Conservation (phyloP, 2,888 invertebrate species). For the Terebella lapidaria region DNA sequence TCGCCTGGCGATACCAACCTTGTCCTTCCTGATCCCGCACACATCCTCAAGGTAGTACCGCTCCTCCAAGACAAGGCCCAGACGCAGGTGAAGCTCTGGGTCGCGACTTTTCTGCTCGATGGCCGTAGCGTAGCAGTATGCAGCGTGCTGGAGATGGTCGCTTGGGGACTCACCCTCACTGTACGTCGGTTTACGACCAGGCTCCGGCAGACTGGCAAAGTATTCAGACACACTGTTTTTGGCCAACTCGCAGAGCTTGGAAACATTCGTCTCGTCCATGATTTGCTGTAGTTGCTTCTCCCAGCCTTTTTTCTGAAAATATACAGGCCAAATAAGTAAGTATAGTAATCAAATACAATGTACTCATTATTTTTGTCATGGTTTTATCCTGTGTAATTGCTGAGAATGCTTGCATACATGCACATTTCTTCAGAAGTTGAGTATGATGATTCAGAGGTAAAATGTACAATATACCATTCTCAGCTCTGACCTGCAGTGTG, state of each 20-base stretch:
- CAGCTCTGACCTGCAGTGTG: too few species aligned
- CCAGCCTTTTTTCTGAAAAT: constrained; percentile 40
- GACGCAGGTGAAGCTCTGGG: constrained; percentile 38
- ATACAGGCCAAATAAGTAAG: too few species aligned
- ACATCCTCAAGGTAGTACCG: constrained; percentile 47
- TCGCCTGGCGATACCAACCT: too few species aligned
- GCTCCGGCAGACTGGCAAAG: constrained; percentile 23
- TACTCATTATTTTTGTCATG: too few species aligned
- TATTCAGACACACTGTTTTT: constrained; percentile 34
- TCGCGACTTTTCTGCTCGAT: constrained; percentile 43
- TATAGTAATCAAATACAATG: too few species aligned
- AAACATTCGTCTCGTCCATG: constrained; percentile 37
- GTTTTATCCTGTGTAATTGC: background rate
- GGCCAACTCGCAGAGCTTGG: constrained; percentile 29
- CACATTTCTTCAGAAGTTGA: too few species aligned
- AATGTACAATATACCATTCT: too few species aligned
- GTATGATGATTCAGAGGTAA: too few species aligned
- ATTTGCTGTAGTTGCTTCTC: constrained; percentile 46
- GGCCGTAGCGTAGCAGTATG: constrained; percentile 41
- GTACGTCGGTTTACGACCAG: constrained; percentile 2
- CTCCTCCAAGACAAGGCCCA: constrained; percentile 47
- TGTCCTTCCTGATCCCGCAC: constrained; percentile 40
- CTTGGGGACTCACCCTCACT: constrained; percentile 39
- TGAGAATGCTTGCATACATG: background rate
- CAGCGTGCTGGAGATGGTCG: constrained; percentile 37